Percentiles rank a stretch among this genome's conserved stretches.
phyloP scores from a whole-genome alignment of 2,113 vertebrate species.

The Elaphurus davidianus region DNA sequence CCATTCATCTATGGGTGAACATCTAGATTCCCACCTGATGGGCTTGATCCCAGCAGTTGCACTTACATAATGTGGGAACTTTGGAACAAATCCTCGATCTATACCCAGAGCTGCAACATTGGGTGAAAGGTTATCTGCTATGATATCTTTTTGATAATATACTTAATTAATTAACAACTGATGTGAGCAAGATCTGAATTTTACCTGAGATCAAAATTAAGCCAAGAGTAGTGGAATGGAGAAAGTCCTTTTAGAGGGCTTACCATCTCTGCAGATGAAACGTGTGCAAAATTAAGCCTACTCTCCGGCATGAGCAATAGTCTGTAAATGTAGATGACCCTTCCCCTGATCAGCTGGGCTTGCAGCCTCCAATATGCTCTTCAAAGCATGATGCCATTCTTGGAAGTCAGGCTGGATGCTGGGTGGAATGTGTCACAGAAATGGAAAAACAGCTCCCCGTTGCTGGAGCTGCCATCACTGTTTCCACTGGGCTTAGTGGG shows the following conservation, averaged over 20 bases:
- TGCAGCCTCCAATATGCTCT: neutral
- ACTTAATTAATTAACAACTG: neutral
- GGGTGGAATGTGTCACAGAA: neutral
- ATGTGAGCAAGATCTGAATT: neutral
- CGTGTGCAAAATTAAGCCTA: neutral
- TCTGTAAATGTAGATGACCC: neutral
- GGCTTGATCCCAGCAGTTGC: neutral
- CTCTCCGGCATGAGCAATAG: neutral
- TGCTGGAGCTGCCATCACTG: conserved; percentile 34
- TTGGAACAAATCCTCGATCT: neutral
- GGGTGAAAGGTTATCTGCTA: neutral
- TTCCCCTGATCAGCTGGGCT: neutral
- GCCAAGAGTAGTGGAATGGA: neutral
- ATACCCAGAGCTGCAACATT: neutral
- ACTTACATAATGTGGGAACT: neutral
- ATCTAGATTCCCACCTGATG: neutral
- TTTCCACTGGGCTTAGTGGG: conserved; percentile 54
- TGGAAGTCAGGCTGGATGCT: neutral
- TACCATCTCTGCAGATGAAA: neutral
- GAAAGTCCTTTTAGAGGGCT: neutral
- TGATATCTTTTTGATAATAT: neutral
- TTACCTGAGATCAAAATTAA: neutral
- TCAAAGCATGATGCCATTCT: neutral
- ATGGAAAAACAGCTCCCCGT: neutral
- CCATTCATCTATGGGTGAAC: neutral